phyloP scores from a whole-genome alignment of 2,113 vertebrate species.

The Atlantisia rogersi region DNA sequence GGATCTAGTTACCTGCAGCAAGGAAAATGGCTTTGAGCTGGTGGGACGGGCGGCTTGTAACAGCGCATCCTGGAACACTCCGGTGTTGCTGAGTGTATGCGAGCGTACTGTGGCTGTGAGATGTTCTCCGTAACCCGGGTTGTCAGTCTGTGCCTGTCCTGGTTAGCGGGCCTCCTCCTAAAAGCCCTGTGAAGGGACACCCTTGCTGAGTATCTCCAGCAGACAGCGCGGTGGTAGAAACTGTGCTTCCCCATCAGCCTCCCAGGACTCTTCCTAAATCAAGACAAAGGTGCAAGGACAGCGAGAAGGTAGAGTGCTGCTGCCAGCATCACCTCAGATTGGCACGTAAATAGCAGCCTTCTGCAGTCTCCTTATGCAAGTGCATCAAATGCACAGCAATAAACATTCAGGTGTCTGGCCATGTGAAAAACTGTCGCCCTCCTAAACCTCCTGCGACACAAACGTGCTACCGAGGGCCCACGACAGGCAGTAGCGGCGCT shows the following conservation, averaged over 20 bases:
- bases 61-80: neutral
- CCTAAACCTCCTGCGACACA: neutral
- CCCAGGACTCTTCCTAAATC: neutral
- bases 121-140: rapidly evolving
- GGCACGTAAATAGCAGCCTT: neutral
- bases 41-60: neutral
- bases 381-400: neutral
- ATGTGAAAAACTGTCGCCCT: neutral
- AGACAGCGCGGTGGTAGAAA: neutral
- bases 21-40: neutral
- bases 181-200: rapidly evolving
- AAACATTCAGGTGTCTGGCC: neutral
- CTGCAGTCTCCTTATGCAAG: neutral
- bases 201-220: neutral
- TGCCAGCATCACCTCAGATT: rapidly evolving
- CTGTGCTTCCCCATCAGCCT: neutral
- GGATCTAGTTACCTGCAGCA: neutral
- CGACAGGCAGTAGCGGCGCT: neutral
- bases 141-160: rapidly evolving
- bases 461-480: neutral
- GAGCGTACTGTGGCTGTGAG: rapidly evolving
- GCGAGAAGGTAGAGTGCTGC: neutral
- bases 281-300: neutral
- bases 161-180: neutral
- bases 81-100: neutral